These are phyloP conservation scores for Clarias platycephalus DNA, from an alignment of 2,797 vertebrate genomes.

Conservation along the genomic window DNA sequence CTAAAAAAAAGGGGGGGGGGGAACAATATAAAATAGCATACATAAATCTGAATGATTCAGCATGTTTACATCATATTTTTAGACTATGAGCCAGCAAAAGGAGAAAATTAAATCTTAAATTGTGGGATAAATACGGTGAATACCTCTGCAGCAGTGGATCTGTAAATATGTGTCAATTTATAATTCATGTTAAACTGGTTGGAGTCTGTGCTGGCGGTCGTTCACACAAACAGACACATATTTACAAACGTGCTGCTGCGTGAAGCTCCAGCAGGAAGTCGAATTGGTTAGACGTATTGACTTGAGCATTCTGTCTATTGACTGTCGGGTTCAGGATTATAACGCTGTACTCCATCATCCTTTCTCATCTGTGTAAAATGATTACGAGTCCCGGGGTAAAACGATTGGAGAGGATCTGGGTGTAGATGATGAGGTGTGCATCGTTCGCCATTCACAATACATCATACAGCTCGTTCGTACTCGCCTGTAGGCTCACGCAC, in stretches of 20 bases:
- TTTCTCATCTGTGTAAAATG: background rate
- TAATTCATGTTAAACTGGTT: background rate
- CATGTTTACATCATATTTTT: background rate
- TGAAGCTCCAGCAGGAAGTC: background rate
- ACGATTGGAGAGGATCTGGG: background rate
- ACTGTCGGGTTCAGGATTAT: slow-evolving; percentile 1
- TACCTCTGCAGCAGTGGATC: background rate
- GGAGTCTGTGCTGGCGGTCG: background rate
- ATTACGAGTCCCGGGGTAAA: background rate
- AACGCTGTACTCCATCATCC: background rate
- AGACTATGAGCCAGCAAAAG: background rate
- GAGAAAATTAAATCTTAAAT: background rate
- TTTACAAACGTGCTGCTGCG: background rate
- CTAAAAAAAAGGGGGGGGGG: background rate
- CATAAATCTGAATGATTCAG: background rate
- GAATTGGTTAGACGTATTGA: background rate
- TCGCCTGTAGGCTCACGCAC: background rate
- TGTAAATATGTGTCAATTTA: background rate
- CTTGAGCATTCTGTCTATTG: background rate
- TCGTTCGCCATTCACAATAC: background rate
- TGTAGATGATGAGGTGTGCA: background rate
- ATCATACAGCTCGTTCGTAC: background rate
- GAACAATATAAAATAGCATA: background rate
- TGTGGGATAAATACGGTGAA: background rate
- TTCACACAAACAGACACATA: background rate